Conservation (phyloP, 1,140 invertebrate genomes). For the Cardiocondyla obscurior region DNA sequence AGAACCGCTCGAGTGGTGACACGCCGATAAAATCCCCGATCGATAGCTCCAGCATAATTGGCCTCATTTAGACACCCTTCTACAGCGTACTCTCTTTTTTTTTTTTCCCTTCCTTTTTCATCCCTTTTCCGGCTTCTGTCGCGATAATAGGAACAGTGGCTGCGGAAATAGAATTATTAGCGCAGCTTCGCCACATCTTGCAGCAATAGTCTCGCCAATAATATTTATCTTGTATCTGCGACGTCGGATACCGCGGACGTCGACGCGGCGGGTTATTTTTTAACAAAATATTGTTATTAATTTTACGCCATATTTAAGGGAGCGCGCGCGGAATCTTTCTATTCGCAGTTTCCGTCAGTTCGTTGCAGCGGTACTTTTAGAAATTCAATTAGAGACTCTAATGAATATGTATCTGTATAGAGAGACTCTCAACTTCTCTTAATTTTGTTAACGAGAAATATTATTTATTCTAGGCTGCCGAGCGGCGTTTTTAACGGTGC, state of each 20-base stretch:
- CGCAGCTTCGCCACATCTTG: background rate
- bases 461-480: background rate
- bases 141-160: conserved; percentile 50
- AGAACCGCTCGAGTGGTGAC: conserved; percentile 12
- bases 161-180: conserved; percentile 59
- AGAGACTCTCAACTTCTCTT: background rate
- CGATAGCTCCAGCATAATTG: conserved; percentile 56
- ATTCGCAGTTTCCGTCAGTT: background rate
- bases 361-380: background rate
- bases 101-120: no score
- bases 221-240: conserved; percentile 54
- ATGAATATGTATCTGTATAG: background rate
- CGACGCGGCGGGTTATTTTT: background rate
- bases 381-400: background rate
- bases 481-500: background rate
- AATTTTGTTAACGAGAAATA: conserved; percentile 4
- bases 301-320: background rate
- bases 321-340: background rate
- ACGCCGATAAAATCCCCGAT: conserved; percentile 55
- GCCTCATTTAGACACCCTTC: conserved; percentile 36
- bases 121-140: background rate
- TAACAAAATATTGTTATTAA: conserved; percentile 9
- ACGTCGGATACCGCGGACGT: background rate
- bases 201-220: conserved; percentile 42
- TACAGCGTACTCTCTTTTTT: background rate